Evolutionary conservation across 1,140 invertebrate genomes (phyloP).

Genomic region (Hylaeus volcanicus): DNA sequence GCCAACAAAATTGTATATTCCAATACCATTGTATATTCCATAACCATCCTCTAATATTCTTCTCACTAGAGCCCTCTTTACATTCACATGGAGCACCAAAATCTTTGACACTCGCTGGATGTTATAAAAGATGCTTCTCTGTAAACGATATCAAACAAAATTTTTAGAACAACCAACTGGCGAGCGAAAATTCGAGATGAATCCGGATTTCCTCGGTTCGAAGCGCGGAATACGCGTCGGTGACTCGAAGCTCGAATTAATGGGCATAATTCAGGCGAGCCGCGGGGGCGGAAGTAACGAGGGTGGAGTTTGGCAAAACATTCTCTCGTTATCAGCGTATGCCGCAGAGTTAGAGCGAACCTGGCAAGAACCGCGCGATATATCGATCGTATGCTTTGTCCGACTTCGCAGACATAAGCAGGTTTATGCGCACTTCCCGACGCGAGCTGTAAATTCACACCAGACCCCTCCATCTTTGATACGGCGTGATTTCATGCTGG

Average conservation of each 20-base stretch:
- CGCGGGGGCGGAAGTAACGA: constrained; percentile 44
- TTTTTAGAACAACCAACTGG: too few species aligned
- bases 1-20: too few species aligned
- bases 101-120: too few species aligned
- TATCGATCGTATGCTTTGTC: constrained; percentile 71
- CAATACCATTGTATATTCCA: too few species aligned
- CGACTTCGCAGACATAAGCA: constrained; percentile 45
- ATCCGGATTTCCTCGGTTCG: background rate
- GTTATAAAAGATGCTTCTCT: too few species aligned
- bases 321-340: constrained; percentile 72
- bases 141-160: too few species aligned
- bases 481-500: too few species aligned
- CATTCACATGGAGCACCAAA: too few species aligned
- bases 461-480: too few species aligned
- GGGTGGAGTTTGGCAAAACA: constrained; percentile 68
- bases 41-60: too few species aligned
- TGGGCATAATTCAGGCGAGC: constrained; percentile 65
- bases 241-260: constrained; percentile 65
- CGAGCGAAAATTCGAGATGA: background rate
- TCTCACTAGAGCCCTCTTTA: too few species aligned
- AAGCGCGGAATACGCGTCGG: constrained; percentile 15
- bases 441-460: background rate
- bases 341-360: constrained; percentile 61
- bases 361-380: constrained; percentile 71
- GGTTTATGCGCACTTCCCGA: constrained; percentile 3